These are phyloP conservation scores for Zaprionus capensis DNA, from an alignment of 1,140 invertebrate species.

Conservation along the genomic window DNA sequence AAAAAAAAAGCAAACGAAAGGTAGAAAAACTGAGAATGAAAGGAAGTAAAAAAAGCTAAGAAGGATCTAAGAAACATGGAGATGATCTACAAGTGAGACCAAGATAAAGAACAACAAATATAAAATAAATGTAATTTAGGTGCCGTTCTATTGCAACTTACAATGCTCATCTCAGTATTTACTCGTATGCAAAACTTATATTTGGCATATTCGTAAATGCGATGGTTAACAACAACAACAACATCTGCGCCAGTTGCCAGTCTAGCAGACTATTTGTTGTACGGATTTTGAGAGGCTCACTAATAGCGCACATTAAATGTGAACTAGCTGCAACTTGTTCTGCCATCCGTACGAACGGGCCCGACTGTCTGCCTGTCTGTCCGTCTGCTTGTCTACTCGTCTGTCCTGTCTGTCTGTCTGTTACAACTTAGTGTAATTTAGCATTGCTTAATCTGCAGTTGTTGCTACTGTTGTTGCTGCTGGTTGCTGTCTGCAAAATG, in stretches of 20 bases:
- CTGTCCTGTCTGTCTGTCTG: not conserved
- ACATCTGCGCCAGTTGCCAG: not conserved
- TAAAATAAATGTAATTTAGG: not conserved
- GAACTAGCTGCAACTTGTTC: conserved; percentile 57
- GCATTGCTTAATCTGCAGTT: conserved; percentile 44
- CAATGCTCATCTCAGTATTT: not conserved
- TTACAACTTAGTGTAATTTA: conserved; percentile 52
- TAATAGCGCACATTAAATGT: conserved; percentile 51
- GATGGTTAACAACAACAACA: not conserved
- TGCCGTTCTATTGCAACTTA: not conserved
- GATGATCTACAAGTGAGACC: not conserved
- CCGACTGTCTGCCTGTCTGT: not conserved
- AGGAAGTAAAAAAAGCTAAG: too few species aligned
- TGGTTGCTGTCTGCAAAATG: conserved; percentile 34
- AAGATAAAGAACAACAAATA: not conserved
- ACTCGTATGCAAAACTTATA: not conserved
- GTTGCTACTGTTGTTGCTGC: conserved; percentile 4
- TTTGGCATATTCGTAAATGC: not conserved
- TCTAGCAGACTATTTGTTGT: not conserved
- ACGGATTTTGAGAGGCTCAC: conserved; percentile 10
- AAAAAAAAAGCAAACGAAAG: too few species aligned
- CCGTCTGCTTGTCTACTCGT: not conserved
- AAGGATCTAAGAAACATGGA: too few species aligned
- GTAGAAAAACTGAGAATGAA: too few species aligned
- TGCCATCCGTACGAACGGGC: conserved; percentile 8